Evolutionary conservation across 2,113 vertebrate species (phyloP).

Genomic region (Bubo scandiacus): DNA sequence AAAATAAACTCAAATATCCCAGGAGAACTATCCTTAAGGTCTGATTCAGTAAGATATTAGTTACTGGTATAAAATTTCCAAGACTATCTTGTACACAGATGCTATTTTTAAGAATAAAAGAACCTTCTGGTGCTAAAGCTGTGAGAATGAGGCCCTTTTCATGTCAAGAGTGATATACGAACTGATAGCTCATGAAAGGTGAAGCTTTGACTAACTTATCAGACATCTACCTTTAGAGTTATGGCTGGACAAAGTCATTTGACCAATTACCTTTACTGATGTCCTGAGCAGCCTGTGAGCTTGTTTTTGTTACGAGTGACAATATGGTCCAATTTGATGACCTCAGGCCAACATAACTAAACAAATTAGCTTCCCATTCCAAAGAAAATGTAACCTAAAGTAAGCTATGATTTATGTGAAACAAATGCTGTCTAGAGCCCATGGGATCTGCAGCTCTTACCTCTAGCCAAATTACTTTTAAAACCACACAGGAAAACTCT

Average conservation of each 20-base stretch:
- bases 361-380: constrained; percentile 48
- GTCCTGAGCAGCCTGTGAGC: constrained; percentile 17
- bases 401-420: constrained; percentile 64
- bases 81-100: constrained; percentile 41
- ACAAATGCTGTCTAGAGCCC: constrained; percentile 46
- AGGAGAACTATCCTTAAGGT: not conserved
- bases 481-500: constrained; percentile 43
- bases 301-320: constrained; percentile 65
- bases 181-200: constrained; percentile 65
- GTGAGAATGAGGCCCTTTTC: constrained; percentile 51
- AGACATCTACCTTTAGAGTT: constrained; percentile 50
- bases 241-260: constrained; percentile 43
- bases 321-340: constrained; percentile 46
- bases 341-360: constrained; percentile 45
- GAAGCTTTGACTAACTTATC: constrained; percentile 62
- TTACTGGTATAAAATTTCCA: constrained; percentile 56
- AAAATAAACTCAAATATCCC: constrained; percentile 38
- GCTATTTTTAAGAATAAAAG: constrained; percentile 63
- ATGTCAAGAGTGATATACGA: constrained; percentile 64
- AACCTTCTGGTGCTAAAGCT: constrained; percentile 10
- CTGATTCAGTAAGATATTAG: constrained; percentile 41
- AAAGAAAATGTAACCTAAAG: constrained; percentile 41
- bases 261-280: constrained; percentile 45
- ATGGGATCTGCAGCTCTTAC: constrained; percentile 27
- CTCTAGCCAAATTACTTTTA: constrained; percentile 32